A percentile compares a stretch with the other conserved stretches of the same genome.
Conservation (phyloP, 2,113 vertebrate species). For the Suricata suricatta region DNA sequence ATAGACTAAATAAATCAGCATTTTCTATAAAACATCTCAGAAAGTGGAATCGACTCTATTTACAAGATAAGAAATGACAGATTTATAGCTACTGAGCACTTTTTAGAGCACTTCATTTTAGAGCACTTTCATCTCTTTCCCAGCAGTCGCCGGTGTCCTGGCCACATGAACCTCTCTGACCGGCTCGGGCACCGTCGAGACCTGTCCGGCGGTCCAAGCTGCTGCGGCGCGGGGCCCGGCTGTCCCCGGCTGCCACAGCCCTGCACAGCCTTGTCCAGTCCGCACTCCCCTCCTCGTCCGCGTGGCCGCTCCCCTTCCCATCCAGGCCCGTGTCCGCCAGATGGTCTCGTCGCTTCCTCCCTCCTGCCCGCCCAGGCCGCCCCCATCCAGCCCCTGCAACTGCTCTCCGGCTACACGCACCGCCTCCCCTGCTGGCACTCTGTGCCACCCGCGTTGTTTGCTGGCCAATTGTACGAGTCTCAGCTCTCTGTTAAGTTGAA, state of each 20-base stretch:
- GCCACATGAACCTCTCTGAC: background rate
- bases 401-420: no score
- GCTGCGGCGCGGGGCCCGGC: background rate
- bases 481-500: no score
- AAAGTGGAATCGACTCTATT: background rate
- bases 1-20: background rate
- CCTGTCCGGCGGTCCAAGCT: background rate
- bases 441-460: no score
- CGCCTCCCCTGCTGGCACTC: no score
- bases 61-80: background rate
- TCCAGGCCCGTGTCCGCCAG: background rate
- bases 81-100: background rate
- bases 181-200: no score
- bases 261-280: background rate
- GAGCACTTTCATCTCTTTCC: background rate
- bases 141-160: background rate
- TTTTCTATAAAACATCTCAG: background rate
- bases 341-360: no score
- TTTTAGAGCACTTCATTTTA: background rate
- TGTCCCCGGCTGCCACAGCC: background rate
- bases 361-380: background rate
- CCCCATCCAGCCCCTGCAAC: no score
- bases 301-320: background rate
- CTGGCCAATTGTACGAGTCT: no score
- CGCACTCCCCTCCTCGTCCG: accelerated